Conservation (phyloP, 2,113 vertebrate species). For the Neotoma lepida region DNA sequence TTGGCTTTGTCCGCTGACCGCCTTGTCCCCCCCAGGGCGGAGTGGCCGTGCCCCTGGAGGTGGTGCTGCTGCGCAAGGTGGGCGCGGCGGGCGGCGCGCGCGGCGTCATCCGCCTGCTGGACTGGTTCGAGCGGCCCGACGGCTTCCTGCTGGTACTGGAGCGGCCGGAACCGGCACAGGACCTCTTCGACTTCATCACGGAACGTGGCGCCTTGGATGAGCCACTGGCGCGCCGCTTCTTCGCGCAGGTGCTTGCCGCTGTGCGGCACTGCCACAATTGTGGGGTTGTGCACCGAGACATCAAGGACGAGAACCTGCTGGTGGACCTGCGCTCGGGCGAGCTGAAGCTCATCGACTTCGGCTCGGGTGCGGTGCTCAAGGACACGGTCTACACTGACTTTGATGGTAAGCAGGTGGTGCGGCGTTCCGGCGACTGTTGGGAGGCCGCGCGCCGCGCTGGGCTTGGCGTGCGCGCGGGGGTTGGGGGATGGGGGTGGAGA, state of each 20-base stretch:
- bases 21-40: constrained; percentile 86
- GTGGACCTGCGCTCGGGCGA: constrained; percentile 95
- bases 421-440: neutral
- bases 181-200: constrained; percentile 98
- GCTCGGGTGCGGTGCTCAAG: constrained; percentile 97
- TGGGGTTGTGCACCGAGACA: constrained; percentile 96
- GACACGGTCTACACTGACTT: constrained; percentile 99
- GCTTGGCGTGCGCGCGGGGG: neutral
- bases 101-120: constrained; percentile 95
- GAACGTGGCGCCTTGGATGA: constrained; percentile 97
- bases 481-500: neutral
- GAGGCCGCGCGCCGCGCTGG: neutral
- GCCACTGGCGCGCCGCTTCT: constrained; percentile 93
- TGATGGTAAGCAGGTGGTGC: constrained; percentile 89
- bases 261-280: constrained; percentile 97
- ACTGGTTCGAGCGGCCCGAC: constrained; percentile 97
- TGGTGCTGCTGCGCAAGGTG: constrained; percentile 96
- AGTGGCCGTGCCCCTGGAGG: constrained; percentile 94
- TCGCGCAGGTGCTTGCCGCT: constrained; percentile 96
- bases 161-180: constrained; percentile 95
- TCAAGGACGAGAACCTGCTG: constrained; percentile 98
- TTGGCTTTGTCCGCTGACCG: neutral
- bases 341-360: constrained; percentile 98
- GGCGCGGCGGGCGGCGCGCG: constrained; percentile 90
- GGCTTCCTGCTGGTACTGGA: constrained; percentile 97